These are phyloP conservation scores for Pteropus rufus DNA, from an alignment of 2,797 vertebrate species.

Conservation along the genomic window DNA sequence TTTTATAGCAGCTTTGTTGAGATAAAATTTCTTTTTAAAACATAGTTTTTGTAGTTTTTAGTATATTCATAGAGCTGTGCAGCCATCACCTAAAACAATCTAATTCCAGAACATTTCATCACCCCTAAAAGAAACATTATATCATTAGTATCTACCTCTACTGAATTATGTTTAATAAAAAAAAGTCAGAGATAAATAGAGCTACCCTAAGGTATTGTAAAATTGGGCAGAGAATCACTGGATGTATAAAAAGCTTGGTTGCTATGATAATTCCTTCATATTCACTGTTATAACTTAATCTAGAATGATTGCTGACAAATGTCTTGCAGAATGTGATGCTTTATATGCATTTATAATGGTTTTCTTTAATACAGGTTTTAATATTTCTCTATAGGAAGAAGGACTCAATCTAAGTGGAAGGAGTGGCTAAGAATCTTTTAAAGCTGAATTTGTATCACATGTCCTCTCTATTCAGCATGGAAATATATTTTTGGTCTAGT, in stretches of 20 bases:
- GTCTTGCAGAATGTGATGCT: not conserved
- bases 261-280: not conserved
- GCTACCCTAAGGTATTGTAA: not conserved
- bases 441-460: not conserved
- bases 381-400: not conserved
- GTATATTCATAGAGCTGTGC: not conserved
- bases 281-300: not conserved
- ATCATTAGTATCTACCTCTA: not conserved
- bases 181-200: constrained; percentile 21
- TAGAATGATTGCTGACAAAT: constrained; percentile 1
- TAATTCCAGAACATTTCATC: not conserved
- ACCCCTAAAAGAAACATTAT: not conserved
- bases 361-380: not conserved
- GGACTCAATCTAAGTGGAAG: not conserved
- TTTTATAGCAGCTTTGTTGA: not conserved
- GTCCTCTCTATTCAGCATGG: not conserved
- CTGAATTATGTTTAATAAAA: not conserved
- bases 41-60: not conserved
- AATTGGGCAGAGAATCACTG: not conserved
- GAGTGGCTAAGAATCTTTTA: not conserved
- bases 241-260: not conserved
- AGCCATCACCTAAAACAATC: not conserved
- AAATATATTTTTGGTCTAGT: not conserved
- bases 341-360: not conserved
- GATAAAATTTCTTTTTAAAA: not conserved